phyloP scores from a whole-genome alignment of 2,888 invertebrate species.

The Acanthosoma haemorrhoidale region DNA sequence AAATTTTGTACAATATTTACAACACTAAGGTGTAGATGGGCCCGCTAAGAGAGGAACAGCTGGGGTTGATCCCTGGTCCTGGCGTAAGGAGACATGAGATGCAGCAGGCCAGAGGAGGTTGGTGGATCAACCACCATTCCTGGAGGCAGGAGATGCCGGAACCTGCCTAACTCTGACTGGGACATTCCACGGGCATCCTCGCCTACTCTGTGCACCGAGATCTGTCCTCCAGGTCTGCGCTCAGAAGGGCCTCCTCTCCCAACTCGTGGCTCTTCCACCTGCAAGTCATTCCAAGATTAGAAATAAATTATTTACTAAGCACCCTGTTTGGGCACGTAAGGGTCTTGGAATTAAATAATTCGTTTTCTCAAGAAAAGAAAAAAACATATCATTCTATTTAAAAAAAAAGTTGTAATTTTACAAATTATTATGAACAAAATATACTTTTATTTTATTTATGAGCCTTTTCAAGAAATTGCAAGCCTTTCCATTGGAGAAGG shows the following conservation, averaged over 20 bases:
- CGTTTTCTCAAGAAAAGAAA: too few relatives aligned
- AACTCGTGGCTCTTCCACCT: background rate
- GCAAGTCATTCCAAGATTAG: too few relatives aligned
- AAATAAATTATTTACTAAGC: background rate
- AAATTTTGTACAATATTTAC: too few relatives aligned
- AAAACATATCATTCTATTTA: too few relatives aligned
- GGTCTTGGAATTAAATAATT: too few relatives aligned
- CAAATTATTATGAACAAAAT: too few relatives aligned
- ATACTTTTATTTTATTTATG: too few relatives aligned
- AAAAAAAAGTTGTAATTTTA: too few relatives aligned
- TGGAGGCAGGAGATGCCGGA: slow-evolving; percentile 43
- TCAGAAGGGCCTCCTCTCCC: background rate
- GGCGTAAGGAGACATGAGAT: slow-evolving; percentile 5
- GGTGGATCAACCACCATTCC: slow-evolving; percentile 20
- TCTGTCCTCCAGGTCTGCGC: slow-evolving; percentile 47
- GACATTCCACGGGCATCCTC: slow-evolving; percentile 54
- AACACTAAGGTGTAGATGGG: background rate
- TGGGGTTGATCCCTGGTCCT: background rate
- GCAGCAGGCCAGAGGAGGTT: background rate
- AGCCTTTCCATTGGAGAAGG: too few relatives aligned
- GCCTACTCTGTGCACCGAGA: slow-evolving; percentile 55
- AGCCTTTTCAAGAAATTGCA: too few relatives aligned
- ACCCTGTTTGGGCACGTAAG: too few relatives aligned
- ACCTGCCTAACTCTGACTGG: slow-evolving; percentile 52
- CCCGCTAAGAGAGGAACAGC: background rate